These are phyloP conservation scores for Labroides dimidiatus DNA, from an alignment of 2,797 vertebrate genomes.

Conservation along the genomic window DNA sequence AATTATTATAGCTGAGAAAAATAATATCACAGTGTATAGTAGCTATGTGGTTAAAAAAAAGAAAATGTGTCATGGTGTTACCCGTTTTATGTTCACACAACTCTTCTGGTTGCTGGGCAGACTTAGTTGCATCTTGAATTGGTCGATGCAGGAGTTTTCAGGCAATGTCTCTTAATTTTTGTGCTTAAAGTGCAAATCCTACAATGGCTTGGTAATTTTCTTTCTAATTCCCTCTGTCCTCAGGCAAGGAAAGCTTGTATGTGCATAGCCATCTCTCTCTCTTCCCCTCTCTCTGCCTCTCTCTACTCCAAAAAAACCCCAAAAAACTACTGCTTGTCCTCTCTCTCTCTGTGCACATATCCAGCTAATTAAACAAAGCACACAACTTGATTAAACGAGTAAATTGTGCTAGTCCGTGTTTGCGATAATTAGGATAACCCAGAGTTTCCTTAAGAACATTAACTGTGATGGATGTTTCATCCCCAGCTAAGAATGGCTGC, in stretches of 20 bases:
- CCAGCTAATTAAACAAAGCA: conserved; percentile 84
- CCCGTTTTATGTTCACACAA: conserved; percentile 31
- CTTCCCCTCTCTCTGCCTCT: conserved; percentile 43
- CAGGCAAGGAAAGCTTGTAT: conserved; percentile 76
- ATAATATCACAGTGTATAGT: background rate
- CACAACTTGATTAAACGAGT: conserved; percentile 84
- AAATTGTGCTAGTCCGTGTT: conserved; percentile 82
- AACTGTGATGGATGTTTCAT: conserved; percentile 77
- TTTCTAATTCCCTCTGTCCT: conserved; percentile 82
- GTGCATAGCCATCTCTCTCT: conserved; percentile 69
- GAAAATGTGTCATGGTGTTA: conserved; percentile 6
- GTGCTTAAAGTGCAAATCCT: conserved; percentile 78
- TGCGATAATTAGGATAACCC: conserved; percentile 80
- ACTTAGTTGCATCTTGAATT: conserved; percentile 58
- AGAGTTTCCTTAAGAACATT: conserved; percentile 81
- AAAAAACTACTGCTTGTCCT: conserved; percentile 50
- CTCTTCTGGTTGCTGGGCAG: conserved; percentile 49
- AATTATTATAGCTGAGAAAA: background rate
- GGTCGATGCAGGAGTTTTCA: conserved; percentile 60
- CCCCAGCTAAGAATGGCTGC: conserved; percentile 64
- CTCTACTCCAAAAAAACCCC: conserved; percentile 28
- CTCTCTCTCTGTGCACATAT: conserved; percentile 71
- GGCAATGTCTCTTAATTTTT: conserved; percentile 68
- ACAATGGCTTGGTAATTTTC: conserved; percentile 79
- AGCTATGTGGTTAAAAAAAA: background rate